These are phyloP conservation scores for Boleophthalmus pectinirostris DNA, from an alignment of 2,113 vertebrate genomes.

Conservation along the genomic window DNA sequence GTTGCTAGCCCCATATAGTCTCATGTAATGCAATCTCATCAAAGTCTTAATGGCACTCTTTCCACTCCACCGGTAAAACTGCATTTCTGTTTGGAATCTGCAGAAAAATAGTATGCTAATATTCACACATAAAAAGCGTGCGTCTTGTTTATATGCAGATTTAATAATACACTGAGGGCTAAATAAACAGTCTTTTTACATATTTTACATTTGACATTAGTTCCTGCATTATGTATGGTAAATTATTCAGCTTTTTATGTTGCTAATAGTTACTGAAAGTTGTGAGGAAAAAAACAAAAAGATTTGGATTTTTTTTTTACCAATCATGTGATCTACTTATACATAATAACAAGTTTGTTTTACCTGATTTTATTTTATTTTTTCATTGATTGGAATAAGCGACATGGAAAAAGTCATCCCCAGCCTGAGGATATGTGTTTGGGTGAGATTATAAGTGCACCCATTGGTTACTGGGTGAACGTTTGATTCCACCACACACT, in stretches of 20 bases:
- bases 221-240: not conserved
- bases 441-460: too few species aligned
- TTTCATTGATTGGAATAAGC: not conserved
- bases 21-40: not conserved
- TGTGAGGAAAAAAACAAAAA: not conserved
- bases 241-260: not conserved
- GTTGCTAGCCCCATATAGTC: not conserved
- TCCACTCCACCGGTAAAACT: not conserved
- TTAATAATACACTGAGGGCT: not conserved
- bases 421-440: too few species aligned
- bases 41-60: not conserved
- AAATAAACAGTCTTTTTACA: not conserved
- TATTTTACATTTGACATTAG: not conserved
- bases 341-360: not conserved
- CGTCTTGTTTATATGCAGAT: not conserved
- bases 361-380: too few species aligned
- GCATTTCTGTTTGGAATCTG: not conserved
- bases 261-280: not conserved
- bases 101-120: not conserved
- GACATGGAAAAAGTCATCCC: too few species aligned
- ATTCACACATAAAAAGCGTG: constrained; percentile 1
- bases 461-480: too few species aligned
- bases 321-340: not conserved
- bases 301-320: too few species aligned
- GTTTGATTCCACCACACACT: not conserved